A percentile compares a stretch with the other conserved stretches of the same genome.
phyloP scores from a whole-genome alignment of 2,888 invertebrate genomes.

The Gortyna flavago region DNA sequence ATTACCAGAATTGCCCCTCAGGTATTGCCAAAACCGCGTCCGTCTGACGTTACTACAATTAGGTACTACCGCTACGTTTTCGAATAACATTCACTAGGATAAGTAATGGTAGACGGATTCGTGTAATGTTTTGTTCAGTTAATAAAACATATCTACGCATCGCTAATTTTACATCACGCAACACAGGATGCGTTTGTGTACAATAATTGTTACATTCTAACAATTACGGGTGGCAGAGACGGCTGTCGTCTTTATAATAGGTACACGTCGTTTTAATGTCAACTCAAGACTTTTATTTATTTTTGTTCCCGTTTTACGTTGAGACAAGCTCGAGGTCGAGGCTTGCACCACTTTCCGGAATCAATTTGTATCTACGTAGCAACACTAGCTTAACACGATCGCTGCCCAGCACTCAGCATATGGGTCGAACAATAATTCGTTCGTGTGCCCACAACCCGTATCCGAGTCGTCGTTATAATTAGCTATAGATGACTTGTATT shows the following conservation, averaged over 20 bases:
- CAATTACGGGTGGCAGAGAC: slow-evolving; percentile 41
- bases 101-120: slow-evolving; percentile 25
- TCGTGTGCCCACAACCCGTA: no score
- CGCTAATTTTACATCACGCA: slow-evolving; percentile 18
- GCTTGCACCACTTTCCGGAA: slow-evolving; percentile 14
- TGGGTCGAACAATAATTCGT: no score
- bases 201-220: slow-evolving; percentile 38
- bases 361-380: slow-evolving; percentile 27
- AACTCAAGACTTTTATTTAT: slow-evolving; percentile 52
- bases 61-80: slow-evolving; percentile 24
- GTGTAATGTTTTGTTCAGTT: slow-evolving; percentile 29
- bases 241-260: slow-evolving; percentile 54
- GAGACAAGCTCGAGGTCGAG: slow-evolving; percentile 8
- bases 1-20: no score
- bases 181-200: slow-evolving; percentile 35
- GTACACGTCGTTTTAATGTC: slow-evolving; percentile 57
- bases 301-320: slow-evolving; percentile 37
- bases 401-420: no score
- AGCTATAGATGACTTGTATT: no score
- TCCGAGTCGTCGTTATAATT: no score
- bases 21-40: slow-evolving; percentile 36
- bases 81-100: slow-evolving; percentile 25
- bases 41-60: slow-evolving; percentile 24
- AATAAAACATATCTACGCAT: slow-evolving; percentile 41
- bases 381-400: slow-evolving; percentile 4